Evolutionary conservation across 2,888 invertebrate genomes (phyloP).

Genomic region (Yponomeuta plumbellus): DNA sequence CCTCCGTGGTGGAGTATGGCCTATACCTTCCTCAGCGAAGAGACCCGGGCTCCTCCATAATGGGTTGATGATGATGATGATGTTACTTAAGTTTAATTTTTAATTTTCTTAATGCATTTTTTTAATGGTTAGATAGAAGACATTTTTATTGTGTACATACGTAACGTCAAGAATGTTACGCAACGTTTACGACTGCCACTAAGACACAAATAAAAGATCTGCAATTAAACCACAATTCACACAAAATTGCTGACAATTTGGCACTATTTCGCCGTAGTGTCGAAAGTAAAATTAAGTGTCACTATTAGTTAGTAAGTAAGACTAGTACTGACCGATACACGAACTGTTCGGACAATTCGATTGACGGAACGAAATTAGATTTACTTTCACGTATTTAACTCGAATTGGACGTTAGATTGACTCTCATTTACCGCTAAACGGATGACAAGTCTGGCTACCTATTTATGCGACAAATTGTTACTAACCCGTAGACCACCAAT

Average conservation of each 20-base stretch:
- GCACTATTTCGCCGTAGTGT: background rate
- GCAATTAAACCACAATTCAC: too few relatives aligned
- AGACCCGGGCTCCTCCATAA: too few relatives aligned
- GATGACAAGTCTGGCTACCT: background rate
- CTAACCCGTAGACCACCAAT: background rate
- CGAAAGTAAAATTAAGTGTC: background rate
- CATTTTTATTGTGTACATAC: too few relatives aligned
- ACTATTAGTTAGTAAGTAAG: background rate
- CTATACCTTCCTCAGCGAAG: too few relatives aligned
- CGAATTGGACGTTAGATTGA: background rate
- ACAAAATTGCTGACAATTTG: background rate
- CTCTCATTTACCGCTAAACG: background rate
- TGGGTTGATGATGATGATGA: too few relatives aligned
- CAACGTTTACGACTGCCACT: too few relatives aligned
- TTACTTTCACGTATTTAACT: slow-evolving; percentile 49
- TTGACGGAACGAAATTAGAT: slow-evolving; percentile 40
- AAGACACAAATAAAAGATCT: too few relatives aligned
- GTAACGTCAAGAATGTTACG: too few relatives aligned
- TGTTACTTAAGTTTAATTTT: too few relatives aligned
- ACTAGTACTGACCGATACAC: background rate
- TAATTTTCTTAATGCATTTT: too few relatives aligned
- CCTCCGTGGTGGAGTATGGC: too few relatives aligned
- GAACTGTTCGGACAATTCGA: slow-evolving; percentile 19
- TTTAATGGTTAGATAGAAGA: too few relatives aligned
- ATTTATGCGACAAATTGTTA: background rate